Conservation (phyloP, 2,888 invertebrate species). For the Cartodere bifasciata region DNA sequence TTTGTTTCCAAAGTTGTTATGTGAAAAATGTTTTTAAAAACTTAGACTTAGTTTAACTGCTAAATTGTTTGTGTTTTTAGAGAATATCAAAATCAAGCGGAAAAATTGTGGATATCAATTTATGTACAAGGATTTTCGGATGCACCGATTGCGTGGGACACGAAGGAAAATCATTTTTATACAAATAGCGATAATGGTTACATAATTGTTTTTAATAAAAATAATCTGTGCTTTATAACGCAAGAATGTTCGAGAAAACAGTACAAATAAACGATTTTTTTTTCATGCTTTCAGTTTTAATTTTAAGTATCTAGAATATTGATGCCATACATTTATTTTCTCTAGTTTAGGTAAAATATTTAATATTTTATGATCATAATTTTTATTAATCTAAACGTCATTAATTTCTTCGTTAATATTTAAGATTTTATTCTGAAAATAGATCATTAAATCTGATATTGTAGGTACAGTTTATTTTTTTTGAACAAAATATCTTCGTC, state of each 20-base stretch:
- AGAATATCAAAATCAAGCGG: conserved; percentile 15
- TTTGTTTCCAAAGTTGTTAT: neutral
- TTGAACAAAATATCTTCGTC: too few relatives aligned
- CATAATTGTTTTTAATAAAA: conserved; percentile 32
- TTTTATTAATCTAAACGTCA: too few relatives aligned
- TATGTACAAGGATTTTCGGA: conserved; percentile 45
- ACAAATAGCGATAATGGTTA: conserved; percentile 40
- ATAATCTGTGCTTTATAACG: conserved; percentile 26
- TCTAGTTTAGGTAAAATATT: too few relatives aligned
- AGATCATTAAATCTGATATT: too few relatives aligned
- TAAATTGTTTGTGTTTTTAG: conserved; percentile 10
- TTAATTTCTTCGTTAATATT: too few relatives aligned
- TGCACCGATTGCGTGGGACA: conserved; percentile 37
- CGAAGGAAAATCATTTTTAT: conserved; percentile 37
- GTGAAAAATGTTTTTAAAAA: neutral
- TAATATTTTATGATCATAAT: too few relatives aligned
- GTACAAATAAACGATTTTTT: conserved; percentile 14
- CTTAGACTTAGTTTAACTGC: neutral
- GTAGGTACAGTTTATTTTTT: too few relatives aligned
- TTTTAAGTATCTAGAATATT: too few relatives aligned
- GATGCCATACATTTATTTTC: too few relatives aligned
- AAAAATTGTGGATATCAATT: conserved; percentile 37
- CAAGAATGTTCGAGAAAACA: conserved; percentile 32
- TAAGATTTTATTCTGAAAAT: too few relatives aligned
- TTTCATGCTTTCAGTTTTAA: too few relatives aligned